A percentile compares a stretch with the other conserved stretches of the same genome.
These are phyloP conservation scores for Coregonus suidteri DNA, from an alignment of 2,797 vertebrate genomes.

Conservation along the genomic window DNA sequence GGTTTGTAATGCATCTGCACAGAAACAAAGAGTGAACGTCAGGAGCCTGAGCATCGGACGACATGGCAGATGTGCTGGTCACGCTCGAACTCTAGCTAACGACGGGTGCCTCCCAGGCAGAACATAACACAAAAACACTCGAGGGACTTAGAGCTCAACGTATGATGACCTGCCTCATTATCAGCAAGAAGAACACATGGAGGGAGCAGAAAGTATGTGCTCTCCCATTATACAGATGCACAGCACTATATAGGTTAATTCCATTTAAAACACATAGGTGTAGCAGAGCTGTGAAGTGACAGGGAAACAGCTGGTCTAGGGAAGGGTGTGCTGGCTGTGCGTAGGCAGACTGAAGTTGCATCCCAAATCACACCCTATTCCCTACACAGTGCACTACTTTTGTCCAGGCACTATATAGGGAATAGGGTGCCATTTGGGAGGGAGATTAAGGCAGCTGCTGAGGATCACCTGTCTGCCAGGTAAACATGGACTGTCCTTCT, in stretches of 20 bases:
- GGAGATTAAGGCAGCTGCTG: constrained; percentile 25
- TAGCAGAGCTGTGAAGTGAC: neutral
- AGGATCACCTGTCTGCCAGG: constrained; percentile 45
- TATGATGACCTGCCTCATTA: neutral
- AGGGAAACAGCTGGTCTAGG: neutral
- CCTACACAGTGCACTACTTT: no score
- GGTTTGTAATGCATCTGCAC: constrained; percentile 2
- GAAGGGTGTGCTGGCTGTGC: neutral
- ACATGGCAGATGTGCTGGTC: constrained; percentile 9
- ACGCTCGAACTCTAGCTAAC: constrained; percentile 7
- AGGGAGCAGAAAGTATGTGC: neutral
- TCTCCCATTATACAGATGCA: neutral
- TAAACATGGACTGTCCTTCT: constrained; percentile 28
- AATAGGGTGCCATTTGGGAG: neutral
- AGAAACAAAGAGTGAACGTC: constrained; percentile 17
- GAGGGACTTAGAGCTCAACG: neutral
- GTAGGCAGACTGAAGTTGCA: neutral
- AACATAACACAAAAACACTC: neutral
- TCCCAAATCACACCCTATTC: no score
- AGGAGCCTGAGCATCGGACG: neutral
- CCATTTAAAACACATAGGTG: constrained; percentile 6
- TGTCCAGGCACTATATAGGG: neutral
- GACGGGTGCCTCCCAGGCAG: constrained; percentile 18
- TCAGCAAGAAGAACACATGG: neutral
- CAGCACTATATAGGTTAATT: neutral